Evolutionary conservation across 2,797 vertebrate genomes (phyloP), one percentile per base, ranked within the genome.

Genomic region (Pantherophis vulpinus): DNA sequence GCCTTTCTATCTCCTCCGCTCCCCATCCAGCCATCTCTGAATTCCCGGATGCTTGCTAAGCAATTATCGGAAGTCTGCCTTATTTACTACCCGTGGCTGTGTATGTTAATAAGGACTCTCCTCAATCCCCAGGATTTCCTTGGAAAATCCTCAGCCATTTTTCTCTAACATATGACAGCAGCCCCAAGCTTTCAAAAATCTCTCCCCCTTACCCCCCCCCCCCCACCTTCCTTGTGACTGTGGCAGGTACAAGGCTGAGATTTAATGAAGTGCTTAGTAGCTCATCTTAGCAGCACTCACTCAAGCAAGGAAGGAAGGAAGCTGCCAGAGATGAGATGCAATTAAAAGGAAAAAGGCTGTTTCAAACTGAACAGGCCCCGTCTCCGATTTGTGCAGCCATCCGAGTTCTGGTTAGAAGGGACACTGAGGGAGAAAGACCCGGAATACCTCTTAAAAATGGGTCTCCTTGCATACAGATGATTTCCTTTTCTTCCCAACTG

Each of bases 371-470:
- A 14, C 92, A 88, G 86, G 90, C 58, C 95, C 58, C 91, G 91
- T 59, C 14, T 59, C 18, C 93, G 79, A 74, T 47, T 87, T 66
- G 89, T 87, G 91, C 88, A 29, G 54, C 90, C 13, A 92, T 79
- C 89, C 93, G 90, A 94, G 87, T 91, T 95, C 94, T 9, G n/a
- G 66, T 27, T 18, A 54, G 12, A 47, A 47, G 20, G 86, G 60
- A 18, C 0, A 2, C 20, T 4, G 14, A 13, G n/a, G 27, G 37
- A 56, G 88, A 90, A 89, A 94, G 86, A 93, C 91, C 58, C 58
- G 0, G 0, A 95, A 93, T 37, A 66, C 88, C 87, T 92, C 92
- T 94, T 95, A 92, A 95, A 96, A 93, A 93, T 91, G 91, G 42
- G 66, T 61, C 91, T 95, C 74, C 88, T 74, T 92, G 94, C 94